phyloP scores from a whole-genome alignment of 2,888 invertebrate genomes.

The Cyclophora albipunctata region DNA sequence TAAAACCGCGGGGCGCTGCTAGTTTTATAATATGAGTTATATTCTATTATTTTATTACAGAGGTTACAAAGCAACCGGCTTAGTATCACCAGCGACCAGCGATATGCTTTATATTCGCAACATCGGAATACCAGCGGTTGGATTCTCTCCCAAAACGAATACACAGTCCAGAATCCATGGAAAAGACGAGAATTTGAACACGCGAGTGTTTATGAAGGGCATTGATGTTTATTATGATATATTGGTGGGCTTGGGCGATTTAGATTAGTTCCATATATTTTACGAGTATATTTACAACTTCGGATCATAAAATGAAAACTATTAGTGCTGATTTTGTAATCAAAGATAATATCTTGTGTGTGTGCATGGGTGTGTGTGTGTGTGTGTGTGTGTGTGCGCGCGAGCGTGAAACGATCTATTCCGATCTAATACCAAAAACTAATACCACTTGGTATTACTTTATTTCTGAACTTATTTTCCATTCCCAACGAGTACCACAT shows the following conservation, averaged over 20 bases:
- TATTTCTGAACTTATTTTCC: too few relatives aligned
- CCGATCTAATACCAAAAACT: too few relatives aligned
- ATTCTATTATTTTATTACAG: constrained; percentile 31
- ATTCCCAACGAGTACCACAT: too few relatives aligned
- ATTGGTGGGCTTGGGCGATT: constrained; percentile 6
- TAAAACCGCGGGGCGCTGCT: too few relatives aligned
- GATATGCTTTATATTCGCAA: constrained; percentile 44
- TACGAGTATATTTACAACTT: neutral
- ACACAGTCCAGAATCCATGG: constrained; percentile 31
- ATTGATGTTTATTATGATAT: constrained; percentile 41
- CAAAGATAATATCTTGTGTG: too few relatives aligned
- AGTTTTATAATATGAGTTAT: too few relatives aligned
- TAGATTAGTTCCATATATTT: neutral
- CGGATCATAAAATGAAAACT: neutral
- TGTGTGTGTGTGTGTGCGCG: too few relatives aligned
- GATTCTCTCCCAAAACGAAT: constrained; percentile 39
- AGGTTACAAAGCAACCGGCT: constrained; percentile 31
- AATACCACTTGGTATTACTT: too few relatives aligned
- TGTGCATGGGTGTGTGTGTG: too few relatives aligned
- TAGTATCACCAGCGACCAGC: constrained; percentile 42
- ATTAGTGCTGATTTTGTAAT: neutral
- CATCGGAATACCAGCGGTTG: constrained; percentile 45
- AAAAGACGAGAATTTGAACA: constrained; percentile 42
- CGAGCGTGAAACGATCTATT: too few relatives aligned
- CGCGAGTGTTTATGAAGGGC: constrained; percentile 39